A percentile compares a stretch with the other conserved stretches of the same genome.
Evolutionary conservation across 2,888 invertebrate genomes (phyloP).

Genomic region (Meiosimyza decipiens): DNA sequence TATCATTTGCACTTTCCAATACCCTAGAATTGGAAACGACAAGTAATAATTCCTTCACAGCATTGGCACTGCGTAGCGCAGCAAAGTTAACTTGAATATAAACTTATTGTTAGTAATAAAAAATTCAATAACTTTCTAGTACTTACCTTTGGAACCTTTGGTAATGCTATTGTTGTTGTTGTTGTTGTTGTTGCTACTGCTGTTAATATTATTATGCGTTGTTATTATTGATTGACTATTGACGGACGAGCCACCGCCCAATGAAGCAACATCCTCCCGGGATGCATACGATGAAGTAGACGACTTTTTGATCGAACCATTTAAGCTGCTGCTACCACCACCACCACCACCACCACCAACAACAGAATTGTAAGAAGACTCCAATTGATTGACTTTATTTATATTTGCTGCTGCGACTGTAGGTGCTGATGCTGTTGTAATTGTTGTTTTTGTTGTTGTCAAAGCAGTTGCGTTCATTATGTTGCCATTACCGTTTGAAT

Average conservation of each 20-base stretch:
- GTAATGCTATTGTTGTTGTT: slow-evolving; percentile 54
- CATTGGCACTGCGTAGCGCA: too few relatives aligned
- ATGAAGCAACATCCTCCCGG: slow-evolving; percentile 61
- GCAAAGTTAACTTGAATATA: neutral
- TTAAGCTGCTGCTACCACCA: slow-evolving; percentile 42
- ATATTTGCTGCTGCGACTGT: slow-evolving; percentile 37
- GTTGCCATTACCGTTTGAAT: slow-evolving; percentile 40
- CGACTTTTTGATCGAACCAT: slow-evolving; percentile 37
- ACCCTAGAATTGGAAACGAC: too few relatives aligned
- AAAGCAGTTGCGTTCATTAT: slow-evolving; percentile 33
- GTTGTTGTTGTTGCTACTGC: slow-evolving; percentile 46
- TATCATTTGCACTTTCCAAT: too few relatives aligned
- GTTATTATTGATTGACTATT: slow-evolving; percentile 58
- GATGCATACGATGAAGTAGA: slow-evolving; percentile 54
- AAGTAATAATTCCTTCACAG: too few relatives aligned
- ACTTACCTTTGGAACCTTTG: slow-evolving; percentile 60
- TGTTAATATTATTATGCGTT: slow-evolving; percentile 38
- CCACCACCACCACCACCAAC: slow-evolving; percentile 36
- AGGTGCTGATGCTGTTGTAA: slow-evolving; percentile 36
- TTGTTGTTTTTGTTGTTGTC: slow-evolving; percentile 30
- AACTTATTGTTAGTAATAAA: neutral
- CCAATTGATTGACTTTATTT: neutral
- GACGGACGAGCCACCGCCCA: slow-evolving; percentile 58
- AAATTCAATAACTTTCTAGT: slow-evolving; percentile 7
- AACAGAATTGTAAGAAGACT: too few relatives aligned